Conservation (phyloP, 2,888 invertebrate genomes). For the Carcina quercana region DNA sequence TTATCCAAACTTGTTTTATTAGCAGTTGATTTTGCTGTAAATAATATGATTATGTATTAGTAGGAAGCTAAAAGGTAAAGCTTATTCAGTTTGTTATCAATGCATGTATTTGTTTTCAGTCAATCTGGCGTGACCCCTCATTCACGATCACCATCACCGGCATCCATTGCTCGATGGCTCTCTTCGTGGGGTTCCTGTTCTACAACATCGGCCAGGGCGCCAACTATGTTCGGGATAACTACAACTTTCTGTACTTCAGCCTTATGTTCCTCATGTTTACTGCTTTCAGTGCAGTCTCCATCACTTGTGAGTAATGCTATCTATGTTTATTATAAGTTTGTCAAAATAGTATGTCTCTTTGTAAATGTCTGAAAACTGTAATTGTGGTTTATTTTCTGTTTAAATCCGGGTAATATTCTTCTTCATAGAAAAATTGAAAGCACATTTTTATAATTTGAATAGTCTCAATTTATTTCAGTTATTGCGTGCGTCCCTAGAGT, state of each 20-base stretch:
- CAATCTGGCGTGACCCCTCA: slow-evolving; percentile 81
- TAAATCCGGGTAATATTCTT: too few relatives aligned
- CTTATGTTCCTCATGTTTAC: slow-evolving; percentile 96
- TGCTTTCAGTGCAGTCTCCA: slow-evolving; percentile 91
- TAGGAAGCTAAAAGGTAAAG: too few relatives aligned
- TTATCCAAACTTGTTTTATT: too few relatives aligned
- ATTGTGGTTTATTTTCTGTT: too few relatives aligned
- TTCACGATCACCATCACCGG: slow-evolving; percentile 84
- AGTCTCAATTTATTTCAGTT: too few relatives aligned
- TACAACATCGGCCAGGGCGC: slow-evolving; percentile 92
- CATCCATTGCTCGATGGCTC: slow-evolving; percentile 86
- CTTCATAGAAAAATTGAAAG: too few relatives aligned
- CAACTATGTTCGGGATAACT: slow-evolving; percentile 86
- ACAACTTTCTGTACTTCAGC: slow-evolving; percentile 92
- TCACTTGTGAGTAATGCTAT: slow-evolving; percentile 94
- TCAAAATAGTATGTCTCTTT: slow-evolving; percentile 5
- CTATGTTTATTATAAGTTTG: neutral
- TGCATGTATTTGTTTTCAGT: slow-evolving; percentile 30
- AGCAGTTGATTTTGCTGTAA: too few relatives aligned
- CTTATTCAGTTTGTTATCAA: too few relatives aligned
- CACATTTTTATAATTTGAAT: too few relatives aligned
- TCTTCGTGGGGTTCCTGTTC: slow-evolving; percentile 88
- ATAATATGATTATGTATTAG: too few relatives aligned
- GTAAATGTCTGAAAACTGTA: too few relatives aligned
- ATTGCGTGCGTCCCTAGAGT: too few relatives aligned